Percentiles rank a stretch among this genome's conserved stretches.
Conservation (phyloP, 1,140 invertebrate species). For the Drosophila bocqueti region DNA sequence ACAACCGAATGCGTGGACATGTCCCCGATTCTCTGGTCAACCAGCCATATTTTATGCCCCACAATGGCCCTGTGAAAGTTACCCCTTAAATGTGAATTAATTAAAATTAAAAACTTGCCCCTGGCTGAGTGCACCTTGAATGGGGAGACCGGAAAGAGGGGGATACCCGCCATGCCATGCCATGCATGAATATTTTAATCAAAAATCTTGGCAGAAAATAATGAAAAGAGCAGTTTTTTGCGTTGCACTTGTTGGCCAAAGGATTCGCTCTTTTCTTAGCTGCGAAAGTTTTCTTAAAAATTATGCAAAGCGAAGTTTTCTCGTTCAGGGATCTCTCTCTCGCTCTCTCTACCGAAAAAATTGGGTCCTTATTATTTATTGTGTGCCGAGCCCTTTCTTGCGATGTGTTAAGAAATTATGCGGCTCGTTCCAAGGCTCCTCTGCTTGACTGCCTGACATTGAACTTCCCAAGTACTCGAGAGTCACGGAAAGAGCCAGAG, state of each 20-base stretch:
- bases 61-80: slow-evolving; percentile 34
- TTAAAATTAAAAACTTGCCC: slow-evolving; percentile 60
- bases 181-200: slow-evolving; percentile 72
- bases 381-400: slow-evolving; percentile 33
- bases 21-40: slow-evolving; percentile 13
- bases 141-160: not conserved
- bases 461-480: slow-evolving; percentile 43
- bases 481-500: slow-evolving; percentile 1
- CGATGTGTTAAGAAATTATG: slow-evolving; percentile 67
- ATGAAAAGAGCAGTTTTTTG: slow-evolving; percentile 40
- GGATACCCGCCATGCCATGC: slow-evolving; percentile 28
- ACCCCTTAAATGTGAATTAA: slow-evolving; percentile 54
- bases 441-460: slow-evolving; percentile 50
- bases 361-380: slow-evolving; percentile 51
- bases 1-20: slow-evolving; percentile 34
- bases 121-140: slow-evolving; percentile 26
- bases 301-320: slow-evolving; percentile 41
- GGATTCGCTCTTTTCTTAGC: slow-evolving; percentile 25
- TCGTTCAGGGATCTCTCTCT: slow-evolving; percentile 5
- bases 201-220: slow-evolving; percentile 37
- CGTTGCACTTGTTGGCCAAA: slow-evolving; percentile 21
- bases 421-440: slow-evolving; percentile 13
- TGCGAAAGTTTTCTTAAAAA: slow-evolving; percentile 46
- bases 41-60: slow-evolving; percentile 14
- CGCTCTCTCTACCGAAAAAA: not conserved